phyloP scores from a whole-genome alignment of 2,888 invertebrate genomes.

The Rhingia campestris region DNA sequence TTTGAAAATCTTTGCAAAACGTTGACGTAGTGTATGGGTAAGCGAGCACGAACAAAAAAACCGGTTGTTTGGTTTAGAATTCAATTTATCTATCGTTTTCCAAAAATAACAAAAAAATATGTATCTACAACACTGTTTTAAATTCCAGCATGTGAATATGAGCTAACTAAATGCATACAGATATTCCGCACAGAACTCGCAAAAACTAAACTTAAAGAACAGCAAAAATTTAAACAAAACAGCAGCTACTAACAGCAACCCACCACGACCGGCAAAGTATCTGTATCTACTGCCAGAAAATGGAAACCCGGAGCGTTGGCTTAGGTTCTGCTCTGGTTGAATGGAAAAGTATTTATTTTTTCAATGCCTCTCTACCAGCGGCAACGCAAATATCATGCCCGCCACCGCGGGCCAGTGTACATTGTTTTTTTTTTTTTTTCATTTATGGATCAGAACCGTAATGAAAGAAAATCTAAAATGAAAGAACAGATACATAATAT shows the following conservation, averaged over 20 bases:
- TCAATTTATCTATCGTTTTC: background rate
- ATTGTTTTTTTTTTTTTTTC: background rate
- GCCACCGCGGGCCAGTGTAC: background rate
- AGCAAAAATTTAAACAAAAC: conserved; percentile 9
- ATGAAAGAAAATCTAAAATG: conserved; percentile 22
- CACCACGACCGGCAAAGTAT: conserved; percentile 64
- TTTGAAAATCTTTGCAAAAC: conserved; percentile 19
- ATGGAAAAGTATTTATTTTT: conserved; percentile 28
- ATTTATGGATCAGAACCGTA: background rate
- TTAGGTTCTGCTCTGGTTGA: conserved; percentile 27
- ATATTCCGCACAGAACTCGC: background rate
- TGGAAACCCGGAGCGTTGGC: conserved; percentile 30
- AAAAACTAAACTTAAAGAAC: conserved; percentile 1
- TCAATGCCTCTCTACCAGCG: background rate
- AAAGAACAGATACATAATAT: conserved; percentile 34
- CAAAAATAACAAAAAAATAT: background rate
- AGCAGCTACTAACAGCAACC: conserved; percentile 15
- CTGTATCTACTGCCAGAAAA: conserved; percentile 65
- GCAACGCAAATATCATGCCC: conserved; percentile 3
- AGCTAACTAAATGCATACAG: background rate
- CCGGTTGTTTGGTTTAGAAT: conserved; percentile 21
- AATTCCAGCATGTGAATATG: background rate
- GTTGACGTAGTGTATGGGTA: background rate
- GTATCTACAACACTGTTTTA: background rate
- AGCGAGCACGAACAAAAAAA: background rate